Conservation (phyloP, 2,888 invertebrate species). For the Lutraria lutraria region DNA sequence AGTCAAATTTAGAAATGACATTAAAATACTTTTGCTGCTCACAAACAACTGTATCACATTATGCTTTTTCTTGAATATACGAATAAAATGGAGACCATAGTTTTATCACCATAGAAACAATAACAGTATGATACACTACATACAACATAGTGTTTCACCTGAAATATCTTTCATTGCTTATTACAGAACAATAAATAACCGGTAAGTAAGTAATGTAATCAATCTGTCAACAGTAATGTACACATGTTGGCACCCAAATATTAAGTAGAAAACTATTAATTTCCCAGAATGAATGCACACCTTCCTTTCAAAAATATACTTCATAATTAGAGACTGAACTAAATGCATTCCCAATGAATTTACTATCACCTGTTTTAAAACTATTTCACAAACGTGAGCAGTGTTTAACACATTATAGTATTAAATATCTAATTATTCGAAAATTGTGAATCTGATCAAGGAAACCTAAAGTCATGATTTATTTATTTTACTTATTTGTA, state of each 20-base stretch:
- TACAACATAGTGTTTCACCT: background rate
- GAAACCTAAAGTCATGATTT: no score
- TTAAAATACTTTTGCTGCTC: background rate
- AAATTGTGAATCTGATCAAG: no score
- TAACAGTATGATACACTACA: background rate
- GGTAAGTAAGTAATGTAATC: background rate
- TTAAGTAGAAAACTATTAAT: background rate
- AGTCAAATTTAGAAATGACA: background rate
- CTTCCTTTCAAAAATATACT: background rate
- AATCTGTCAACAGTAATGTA: background rate
- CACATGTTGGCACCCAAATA: background rate
- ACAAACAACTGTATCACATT: slow-evolving; percentile 10
- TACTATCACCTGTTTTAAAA: background rate
- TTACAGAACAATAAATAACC: background rate
- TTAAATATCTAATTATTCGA: no score
- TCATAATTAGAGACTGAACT: background rate
- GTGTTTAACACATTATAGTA: no score
- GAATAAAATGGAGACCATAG: background rate
- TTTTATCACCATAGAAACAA: background rate
- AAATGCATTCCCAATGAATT: background rate
- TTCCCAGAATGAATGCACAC: background rate
- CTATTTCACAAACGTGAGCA: no score
- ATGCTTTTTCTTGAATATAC: slow-evolving; percentile 3
- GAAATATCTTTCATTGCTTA: background rate
- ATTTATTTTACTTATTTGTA: no score